Percentiles rank a stretch among this genome's conserved stretches.
Evolutionary conservation across 1,140 invertebrate species (phyloP).

Genomic region (Drosophila grimshawi): DNA sequence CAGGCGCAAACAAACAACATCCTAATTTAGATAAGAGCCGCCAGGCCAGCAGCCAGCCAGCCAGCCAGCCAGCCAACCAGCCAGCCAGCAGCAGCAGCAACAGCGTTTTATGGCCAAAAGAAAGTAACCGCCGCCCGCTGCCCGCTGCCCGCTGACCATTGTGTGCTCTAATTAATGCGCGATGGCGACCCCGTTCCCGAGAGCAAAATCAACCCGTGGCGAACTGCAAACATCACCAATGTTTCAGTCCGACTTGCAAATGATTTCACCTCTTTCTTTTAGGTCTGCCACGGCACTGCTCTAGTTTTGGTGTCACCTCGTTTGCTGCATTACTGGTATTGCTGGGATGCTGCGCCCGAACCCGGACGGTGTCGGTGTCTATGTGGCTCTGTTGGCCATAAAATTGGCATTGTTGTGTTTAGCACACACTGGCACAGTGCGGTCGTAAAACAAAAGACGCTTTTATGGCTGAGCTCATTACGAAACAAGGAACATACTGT

Average conservation of each 20-base stretch:
- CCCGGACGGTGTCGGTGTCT: conserved; percentile 48
- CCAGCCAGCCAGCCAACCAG: conserved; percentile 6
- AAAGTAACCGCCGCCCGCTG: conserved; percentile 54
- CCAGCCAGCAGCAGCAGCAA: conserved; percentile 7
- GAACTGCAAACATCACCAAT: conserved; percentile 44
- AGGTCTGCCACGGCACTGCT: conserved; percentile 43
- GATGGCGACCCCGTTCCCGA: conserved; percentile 51
- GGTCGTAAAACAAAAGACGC: conserved; percentile 84
- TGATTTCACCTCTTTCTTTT: conserved; percentile 35
- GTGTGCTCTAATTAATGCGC: conserved; percentile 75
- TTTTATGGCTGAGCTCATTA: conserved; percentile 79
- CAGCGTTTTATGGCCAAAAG: conserved; percentile 64
- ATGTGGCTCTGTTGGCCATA: conserved; percentile 63
- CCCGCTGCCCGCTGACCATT: conserved; percentile 41
- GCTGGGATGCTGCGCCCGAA: conserved; percentile 25
- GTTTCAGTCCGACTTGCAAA: conserved; percentile 31
- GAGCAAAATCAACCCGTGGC: conserved; percentile 40
- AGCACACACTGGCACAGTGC: conserved; percentile 77
- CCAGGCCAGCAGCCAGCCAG: conserved; percentile 30
- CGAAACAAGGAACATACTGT: conserved; percentile 65
- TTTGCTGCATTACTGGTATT: conserved; percentile 20
- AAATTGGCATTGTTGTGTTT: conserved; percentile 79
- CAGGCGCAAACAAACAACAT: conserved; percentile 81
- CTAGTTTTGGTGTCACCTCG: conserved; percentile 67
- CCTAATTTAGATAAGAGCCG: conserved; percentile 82